A percentile compares a stretch with the other conserved stretches of the same genome.
Evolutionary conservation across 2,113 vertebrate genomes (phyloP).

Genomic region (Neopipo cinnamomea): DNA sequence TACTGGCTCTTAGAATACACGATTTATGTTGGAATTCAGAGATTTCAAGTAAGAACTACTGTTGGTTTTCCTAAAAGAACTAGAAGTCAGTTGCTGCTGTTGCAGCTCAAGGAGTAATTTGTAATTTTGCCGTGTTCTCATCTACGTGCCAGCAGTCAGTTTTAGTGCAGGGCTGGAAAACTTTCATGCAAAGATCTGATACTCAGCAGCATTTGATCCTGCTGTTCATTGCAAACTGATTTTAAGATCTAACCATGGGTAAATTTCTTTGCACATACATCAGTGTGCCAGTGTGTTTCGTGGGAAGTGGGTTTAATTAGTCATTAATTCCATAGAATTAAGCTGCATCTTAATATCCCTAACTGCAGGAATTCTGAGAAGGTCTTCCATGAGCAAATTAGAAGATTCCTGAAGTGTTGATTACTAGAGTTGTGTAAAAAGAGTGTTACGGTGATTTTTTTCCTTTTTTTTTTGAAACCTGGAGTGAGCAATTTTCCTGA

Average conservation of each 20-base stretch:
- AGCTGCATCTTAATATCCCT: not conserved
- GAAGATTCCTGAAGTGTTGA: not conserved
- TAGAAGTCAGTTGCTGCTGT: not conserved
- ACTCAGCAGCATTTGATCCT: not conserved
- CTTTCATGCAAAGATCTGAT: not conserved
- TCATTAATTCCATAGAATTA: not conserved
- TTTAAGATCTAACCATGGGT: not conserved
- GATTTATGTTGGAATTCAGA: not conserved
- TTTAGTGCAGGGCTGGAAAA: not conserved
- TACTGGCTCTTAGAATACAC: not conserved
- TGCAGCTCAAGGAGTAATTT: not conserved
- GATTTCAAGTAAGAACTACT: not conserved
- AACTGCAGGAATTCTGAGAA: not conserved
- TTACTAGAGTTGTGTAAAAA: not conserved
- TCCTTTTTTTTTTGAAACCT: not conserved
- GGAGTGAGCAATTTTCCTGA: not conserved
- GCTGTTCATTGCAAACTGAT: not conserved
- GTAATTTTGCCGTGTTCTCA: not conserved
- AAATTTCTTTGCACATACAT: not conserved
- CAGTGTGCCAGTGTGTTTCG: not conserved
- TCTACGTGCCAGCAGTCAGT: not conserved
- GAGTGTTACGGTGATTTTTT: accelerated
- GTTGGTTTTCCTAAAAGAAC: not conserved
- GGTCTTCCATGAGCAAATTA: not conserved
- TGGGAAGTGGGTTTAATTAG: not conserved